Conservation (phyloP, 64 coral and sea anemone genomes). For the Hydrozoanthus tunicans region DNA sequence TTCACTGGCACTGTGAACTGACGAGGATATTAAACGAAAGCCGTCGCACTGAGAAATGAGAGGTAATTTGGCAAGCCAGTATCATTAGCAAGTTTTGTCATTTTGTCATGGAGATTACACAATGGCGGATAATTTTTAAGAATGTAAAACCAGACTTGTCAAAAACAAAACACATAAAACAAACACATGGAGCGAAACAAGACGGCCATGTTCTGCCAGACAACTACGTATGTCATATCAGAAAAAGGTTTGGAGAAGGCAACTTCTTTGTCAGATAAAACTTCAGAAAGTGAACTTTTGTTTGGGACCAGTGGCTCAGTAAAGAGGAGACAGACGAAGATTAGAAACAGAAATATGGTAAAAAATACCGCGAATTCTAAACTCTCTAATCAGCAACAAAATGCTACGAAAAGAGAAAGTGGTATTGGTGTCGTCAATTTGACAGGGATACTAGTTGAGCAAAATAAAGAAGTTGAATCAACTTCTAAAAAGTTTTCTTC, state of each 20-base stretch:
- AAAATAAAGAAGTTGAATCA: background rate
- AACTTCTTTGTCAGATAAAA: background rate
- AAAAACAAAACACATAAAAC: background rate
- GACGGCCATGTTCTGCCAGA: background rate
- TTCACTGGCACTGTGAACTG: too few relatives aligned
- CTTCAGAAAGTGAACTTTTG: background rate
- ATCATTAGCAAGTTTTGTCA: too few relatives aligned
- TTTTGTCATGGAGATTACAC: too few relatives aligned
- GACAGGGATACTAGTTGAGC: slow-evolving; percentile 2
- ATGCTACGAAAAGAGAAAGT: background rate
- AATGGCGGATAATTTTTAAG: too few relatives aligned
- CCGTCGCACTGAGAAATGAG: too few relatives aligned
- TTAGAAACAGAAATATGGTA: background rate
- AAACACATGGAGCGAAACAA: background rate
- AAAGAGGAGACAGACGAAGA: background rate
- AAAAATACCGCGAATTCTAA: background rate
- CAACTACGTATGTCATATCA: slow-evolving; percentile 32
- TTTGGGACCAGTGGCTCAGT: background rate
- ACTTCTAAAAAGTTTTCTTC: background rate
- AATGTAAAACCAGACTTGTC: too few relatives aligned
- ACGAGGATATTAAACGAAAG: too few relatives aligned
- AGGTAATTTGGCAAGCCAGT: too few relatives aligned
- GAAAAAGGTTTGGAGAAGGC: background rate
- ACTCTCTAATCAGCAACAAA: background rate
- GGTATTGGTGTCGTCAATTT: slow-evolving; percentile 16